Conservation (phyloP, 2,113 vertebrate species). For the Triplophysa rosa region DNA sequence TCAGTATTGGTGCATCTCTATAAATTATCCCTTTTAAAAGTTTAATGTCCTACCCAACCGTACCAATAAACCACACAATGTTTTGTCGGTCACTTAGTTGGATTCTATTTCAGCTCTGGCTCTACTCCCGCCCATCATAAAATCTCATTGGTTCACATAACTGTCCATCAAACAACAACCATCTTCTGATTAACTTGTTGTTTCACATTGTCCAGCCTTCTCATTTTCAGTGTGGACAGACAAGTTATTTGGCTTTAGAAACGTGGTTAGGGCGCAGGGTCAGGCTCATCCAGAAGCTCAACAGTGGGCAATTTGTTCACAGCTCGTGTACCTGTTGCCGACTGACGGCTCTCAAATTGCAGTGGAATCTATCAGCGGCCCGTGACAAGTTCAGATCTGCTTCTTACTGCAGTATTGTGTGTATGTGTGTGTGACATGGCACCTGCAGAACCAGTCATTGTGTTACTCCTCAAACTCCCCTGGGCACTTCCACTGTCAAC, state of each 20-base stretch:
- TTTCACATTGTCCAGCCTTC: too few relatives aligned
- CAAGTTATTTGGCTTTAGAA: neutral
- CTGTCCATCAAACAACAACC: too few relatives aligned
- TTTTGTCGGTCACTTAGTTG: too few relatives aligned
- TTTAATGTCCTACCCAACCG: too few relatives aligned
- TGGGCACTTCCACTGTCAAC: conserved; percentile 32
- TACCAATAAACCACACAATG: too few relatives aligned
- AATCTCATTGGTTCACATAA: too few relatives aligned
- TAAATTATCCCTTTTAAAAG: too few relatives aligned
- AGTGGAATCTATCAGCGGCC: conserved; percentile 49
- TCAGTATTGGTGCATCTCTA: too few relatives aligned
- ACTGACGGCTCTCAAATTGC: conserved; percentile 55
- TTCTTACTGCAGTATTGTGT: conserved; percentile 44
- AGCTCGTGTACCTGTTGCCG: conserved; percentile 1
- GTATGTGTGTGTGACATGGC: conserved; percentile 16
- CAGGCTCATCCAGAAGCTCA: neutral
- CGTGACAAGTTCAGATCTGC: conserved; percentile 40
- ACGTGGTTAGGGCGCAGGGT: neutral
- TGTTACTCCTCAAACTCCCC: conserved; percentile 15
- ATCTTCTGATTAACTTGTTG: too few relatives aligned
- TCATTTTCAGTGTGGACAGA: too few relatives aligned
- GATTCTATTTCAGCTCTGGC: too few relatives aligned
- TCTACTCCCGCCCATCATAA: too few relatives aligned
- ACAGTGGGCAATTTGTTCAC: neutral
- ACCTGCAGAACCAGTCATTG: conserved; percentile 30